These are phyloP conservation scores for Heteromyza rotundicornis DNA, from an alignment of 2,888 invertebrate genomes.

Conservation along the genomic window DNA sequence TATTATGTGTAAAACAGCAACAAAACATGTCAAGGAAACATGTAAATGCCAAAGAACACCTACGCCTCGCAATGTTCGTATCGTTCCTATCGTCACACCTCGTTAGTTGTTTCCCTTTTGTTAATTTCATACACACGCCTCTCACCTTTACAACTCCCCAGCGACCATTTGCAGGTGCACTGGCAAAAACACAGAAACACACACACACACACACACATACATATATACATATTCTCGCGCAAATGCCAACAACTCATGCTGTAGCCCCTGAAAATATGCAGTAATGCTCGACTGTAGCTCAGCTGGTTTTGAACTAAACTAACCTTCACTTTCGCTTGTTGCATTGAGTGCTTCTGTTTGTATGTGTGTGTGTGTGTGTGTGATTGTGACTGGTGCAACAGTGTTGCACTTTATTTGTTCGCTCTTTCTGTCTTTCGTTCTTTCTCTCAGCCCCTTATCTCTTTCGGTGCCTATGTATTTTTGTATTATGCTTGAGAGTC, in stretches of 20 bases:
- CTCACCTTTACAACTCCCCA: conserved; percentile 15
- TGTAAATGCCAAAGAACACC: neutral
- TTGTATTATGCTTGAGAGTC: conserved; percentile 34
- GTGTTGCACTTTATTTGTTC: neutral
- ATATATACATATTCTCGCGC: conserved; percentile 19
- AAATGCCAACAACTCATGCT: conserved; percentile 29
- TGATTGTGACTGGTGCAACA: neutral
- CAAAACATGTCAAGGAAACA: conserved; percentile 2
- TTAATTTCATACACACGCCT: conserved; percentile 13
- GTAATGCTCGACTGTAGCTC: conserved; percentile 49
- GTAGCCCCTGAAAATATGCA: conserved; percentile 52
- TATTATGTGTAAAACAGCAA: neutral
- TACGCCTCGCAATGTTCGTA: neutral
- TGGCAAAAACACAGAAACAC: too few relatives aligned
- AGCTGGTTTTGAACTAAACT: conserved; percentile 22
- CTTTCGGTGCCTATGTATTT: neutral
- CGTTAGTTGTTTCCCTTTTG: neutral
- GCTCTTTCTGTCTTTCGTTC: conserved; percentile 10
- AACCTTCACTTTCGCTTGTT: conserved; percentile 48
- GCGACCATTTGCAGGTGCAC: too few relatives aligned
- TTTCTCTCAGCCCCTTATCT: conserved; percentile 27
- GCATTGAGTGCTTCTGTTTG: neutral
- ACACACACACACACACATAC: too few relatives aligned
- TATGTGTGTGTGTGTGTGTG: conserved; percentile 1
- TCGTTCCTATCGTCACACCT: neutral